A percentile compares a stretch with the other conserved stretches of the same genome.
phyloP scores from a whole-genome alignment of 1,140 invertebrate genomes.

The Sitophilus oryzae region DNA sequence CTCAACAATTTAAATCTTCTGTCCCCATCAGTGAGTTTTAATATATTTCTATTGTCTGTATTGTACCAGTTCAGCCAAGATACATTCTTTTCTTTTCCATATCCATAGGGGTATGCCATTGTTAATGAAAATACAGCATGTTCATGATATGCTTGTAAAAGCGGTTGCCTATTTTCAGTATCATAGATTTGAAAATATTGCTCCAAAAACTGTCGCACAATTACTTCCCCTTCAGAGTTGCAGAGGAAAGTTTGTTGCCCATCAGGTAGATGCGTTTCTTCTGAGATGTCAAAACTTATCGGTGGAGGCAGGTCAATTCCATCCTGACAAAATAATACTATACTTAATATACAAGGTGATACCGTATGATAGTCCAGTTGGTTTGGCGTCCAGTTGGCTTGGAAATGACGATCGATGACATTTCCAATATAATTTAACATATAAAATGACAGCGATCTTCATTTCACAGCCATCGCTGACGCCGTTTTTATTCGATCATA shows the following conservation, averaged over 20 bases:
- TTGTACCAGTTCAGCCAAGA: slow-evolving; percentile 54
- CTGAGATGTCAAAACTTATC: slow-evolving; percentile 73
- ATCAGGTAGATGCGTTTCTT: slow-evolving; percentile 57
- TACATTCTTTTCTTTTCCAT: slow-evolving; percentile 41
- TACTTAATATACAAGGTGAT: too few species aligned
- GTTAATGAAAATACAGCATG: slow-evolving; percentile 70
- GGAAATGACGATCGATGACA: too few species aligned
- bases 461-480: too few species aligned
- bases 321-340: slow-evolving; percentile 58
- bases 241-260: slow-evolving; percentile 63
- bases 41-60: slow-evolving; percentile 69
- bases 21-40: slow-evolving; percentile 54
- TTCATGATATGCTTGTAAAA: slow-evolving; percentile 84
- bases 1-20: slow-evolving; percentile 60
- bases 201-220: slow-evolving; percentile 72
- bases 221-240: slow-evolving; percentile 56
- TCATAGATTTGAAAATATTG: slow-evolving; percentile 83
- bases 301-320: slow-evolving; percentile 66
- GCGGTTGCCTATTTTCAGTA: slow-evolving; percentile 66
- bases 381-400: too few species aligned
- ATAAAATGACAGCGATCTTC: too few species aligned
- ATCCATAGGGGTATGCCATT: slow-evolving; percentile 47
- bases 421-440: too few species aligned
- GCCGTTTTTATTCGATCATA: too few species aligned
- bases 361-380: too few species aligned